Evolutionary conservation across 2,797 vertebrate species (phyloP).

Genomic region (Trematomus bernacchii): DNA sequence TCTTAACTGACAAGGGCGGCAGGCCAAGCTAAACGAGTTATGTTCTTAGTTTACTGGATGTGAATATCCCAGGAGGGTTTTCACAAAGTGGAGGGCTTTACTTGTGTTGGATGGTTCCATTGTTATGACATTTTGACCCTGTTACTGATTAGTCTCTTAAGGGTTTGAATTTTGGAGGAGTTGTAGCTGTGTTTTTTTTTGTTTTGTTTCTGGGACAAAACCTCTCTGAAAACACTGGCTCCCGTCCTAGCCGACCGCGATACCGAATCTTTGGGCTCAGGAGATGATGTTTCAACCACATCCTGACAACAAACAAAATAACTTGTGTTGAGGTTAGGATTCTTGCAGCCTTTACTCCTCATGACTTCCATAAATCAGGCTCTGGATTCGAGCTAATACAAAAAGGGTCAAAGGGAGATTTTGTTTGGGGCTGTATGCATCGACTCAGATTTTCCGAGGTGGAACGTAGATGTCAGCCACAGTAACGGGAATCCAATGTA

Average conservation of each 20-base stretch:
- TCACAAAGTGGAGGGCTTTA: conserved; percentile 69
- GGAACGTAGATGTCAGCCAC: conserved; percentile 51
- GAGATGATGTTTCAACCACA: conserved; percentile 79
- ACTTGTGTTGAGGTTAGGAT: conserved; percentile 61
- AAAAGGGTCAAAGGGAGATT: conserved; percentile 16
- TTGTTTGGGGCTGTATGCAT: conserved; percentile 42
- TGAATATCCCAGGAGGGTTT: conserved; percentile 65
- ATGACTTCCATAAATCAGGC: conserved; percentile 47
- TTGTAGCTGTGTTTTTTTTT: conserved; percentile 27
- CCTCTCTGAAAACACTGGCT: conserved; percentile 65
- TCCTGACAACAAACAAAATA: conserved; percentile 79
- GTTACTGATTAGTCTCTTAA: conserved; percentile 77
- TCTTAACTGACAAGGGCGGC: conserved; percentile 61
- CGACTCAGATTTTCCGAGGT: conserved; percentile 58
- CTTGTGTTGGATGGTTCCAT: conserved; percentile 75
- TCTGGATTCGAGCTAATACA: not conserved
- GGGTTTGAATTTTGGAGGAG: conserved; percentile 65
- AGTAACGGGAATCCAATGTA: conserved; percentile 18
- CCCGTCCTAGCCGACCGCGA: conserved; percentile 56
- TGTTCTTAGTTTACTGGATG: conserved; percentile 71
- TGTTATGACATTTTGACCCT: conserved; percentile 80
- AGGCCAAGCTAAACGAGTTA: conserved; percentile 75
- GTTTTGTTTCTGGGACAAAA: conserved; percentile 39
- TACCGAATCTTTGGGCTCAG: conserved; percentile 49
- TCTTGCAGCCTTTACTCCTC: conserved; percentile 37